phyloP scores from a whole-genome alignment of 1,140 invertebrate species.

The Calephelis virginiensis region DNA sequence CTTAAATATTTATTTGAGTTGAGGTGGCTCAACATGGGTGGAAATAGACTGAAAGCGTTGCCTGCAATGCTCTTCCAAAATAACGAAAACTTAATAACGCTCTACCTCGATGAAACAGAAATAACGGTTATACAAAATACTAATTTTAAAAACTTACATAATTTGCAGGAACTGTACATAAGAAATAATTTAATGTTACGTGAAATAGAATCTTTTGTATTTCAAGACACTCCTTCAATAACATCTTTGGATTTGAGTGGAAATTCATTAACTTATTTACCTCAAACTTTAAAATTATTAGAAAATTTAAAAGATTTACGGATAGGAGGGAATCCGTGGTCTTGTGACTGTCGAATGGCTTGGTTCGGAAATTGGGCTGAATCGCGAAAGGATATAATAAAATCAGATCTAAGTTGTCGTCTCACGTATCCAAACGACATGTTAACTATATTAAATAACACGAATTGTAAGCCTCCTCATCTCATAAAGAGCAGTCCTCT shows the following conservation, averaged over 20 bases:
- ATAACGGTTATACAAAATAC: constrained; percentile 78
- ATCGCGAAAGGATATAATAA: constrained; percentile 68
- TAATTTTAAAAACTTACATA: constrained; percentile 79
- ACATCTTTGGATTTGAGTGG: constrained; percentile 85
- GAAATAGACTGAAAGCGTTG: constrained; percentile 78
- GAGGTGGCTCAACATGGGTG: constrained; percentile 79
- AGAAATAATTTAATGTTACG: constrained; percentile 79
- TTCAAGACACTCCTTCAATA: constrained; percentile 80
- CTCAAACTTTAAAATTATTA: constrained; percentile 83
- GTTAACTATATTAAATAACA: constrained; percentile 81
- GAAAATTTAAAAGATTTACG: constrained; percentile 81
- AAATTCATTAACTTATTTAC: constrained; percentile 86
- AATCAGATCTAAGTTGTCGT: constrained; percentile 82
- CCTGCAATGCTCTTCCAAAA: constrained; percentile 80
- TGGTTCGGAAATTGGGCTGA: constrained; percentile 89
- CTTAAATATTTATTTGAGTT: constrained; percentile 81
- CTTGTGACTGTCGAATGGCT: constrained; percentile 92
- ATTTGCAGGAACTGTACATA: constrained; percentile 80
- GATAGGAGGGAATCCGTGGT: constrained; percentile 88
- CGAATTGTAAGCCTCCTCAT: constrained; percentile 84
- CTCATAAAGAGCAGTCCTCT: constrained; percentile 80
- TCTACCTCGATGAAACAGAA: constrained; percentile 81
- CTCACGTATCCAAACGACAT: constrained; percentile 83
- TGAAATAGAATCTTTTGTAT: constrained; percentile 81
- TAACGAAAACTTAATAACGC: constrained; percentile 76